These are phyloP conservation scores for Crypturellus tataupa DNA, from an alignment of 2,797 vertebrate genomes.

Conservation along the genomic window DNA sequence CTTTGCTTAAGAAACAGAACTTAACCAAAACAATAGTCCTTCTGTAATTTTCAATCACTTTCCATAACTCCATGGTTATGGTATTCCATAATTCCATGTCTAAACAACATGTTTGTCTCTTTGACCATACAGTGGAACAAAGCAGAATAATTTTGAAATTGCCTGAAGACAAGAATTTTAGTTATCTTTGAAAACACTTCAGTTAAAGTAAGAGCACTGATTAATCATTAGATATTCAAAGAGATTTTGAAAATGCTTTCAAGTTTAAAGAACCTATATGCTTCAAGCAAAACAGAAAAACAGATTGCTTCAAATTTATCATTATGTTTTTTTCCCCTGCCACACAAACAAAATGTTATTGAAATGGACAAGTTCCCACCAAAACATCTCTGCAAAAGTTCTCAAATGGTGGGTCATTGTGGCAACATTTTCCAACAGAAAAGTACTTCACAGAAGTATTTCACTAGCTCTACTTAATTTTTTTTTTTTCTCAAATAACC, in stretches of 20 bases:
- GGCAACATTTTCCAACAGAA: not conserved
- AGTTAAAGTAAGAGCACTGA: not conserved
- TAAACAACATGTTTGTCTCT: not conserved
- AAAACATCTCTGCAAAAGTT: not conserved
- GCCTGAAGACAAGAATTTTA: not conserved
- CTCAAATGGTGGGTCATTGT: not conserved
- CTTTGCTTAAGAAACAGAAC: not conserved
- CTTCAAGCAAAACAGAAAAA: not conserved
- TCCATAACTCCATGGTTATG: not conserved
- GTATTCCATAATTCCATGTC: not conserved
- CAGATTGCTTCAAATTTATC: not conserved
- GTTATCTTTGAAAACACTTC: not conserved
- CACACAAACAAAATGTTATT: not conserved
- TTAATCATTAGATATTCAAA: not conserved
- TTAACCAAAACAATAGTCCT: not conserved
- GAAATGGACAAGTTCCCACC: not conserved
- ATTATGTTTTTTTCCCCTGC: not conserved
- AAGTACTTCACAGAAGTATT: not conserved
- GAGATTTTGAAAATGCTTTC: constrained; percentile 5
- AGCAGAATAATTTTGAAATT: not conserved
- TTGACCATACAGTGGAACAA: not conserved
- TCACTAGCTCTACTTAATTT: not conserved
- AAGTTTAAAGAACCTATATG: not conserved
- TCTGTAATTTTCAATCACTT: not conserved
- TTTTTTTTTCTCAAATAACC: not conserved